Percentiles rank a stretch among this genome's conserved stretches.
Evolutionary conservation across 2,888 invertebrate species (phyloP).

Genomic region (Hemithea aestivaria): DNA sequence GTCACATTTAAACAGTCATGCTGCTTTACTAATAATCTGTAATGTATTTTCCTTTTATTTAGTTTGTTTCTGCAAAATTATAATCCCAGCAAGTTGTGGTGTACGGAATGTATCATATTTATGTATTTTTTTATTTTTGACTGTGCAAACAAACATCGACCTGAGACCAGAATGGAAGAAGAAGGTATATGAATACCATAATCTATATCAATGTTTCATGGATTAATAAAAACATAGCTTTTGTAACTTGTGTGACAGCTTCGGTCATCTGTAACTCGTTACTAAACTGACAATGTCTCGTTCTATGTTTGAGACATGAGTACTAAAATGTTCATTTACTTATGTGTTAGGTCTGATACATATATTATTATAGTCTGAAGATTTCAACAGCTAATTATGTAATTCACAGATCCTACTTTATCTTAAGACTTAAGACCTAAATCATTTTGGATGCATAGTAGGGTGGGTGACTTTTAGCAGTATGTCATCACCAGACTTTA

Average conservation of each 20-base stretch:
- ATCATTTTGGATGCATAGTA: too few relatives aligned
- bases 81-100: background rate
- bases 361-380: too few relatives aligned
- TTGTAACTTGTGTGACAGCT: slow-evolving; percentile 12
- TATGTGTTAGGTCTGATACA: too few relatives aligned
- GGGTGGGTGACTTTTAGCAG: too few relatives aligned
- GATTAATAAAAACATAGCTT: slow-evolving; percentile 20
- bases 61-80: too few relatives aligned
- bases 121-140: slow-evolving; percentile 53
- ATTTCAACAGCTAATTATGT: too few relatives aligned
- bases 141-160: slow-evolving; percentile 68
- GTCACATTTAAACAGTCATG: too few relatives aligned
- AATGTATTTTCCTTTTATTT: too few relatives aligned
- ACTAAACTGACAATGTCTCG: slow-evolving; percentile 6
- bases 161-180: slow-evolving; percentile 74
- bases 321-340: slow-evolving; percentile 5
- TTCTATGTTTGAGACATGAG: slow-evolving; percentile 1
- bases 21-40: too few relatives aligned
- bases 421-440: too few relatives aligned
- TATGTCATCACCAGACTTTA: too few relatives aligned
- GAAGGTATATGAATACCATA: slow-evolving; percentile 52
- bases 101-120: slow-evolving; percentile 11
- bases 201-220: slow-evolving; percentile 14
- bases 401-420: too few relatives aligned
- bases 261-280: background rate